Conservation (phyloP, 1,140 invertebrate species). For the Lordiphosa mommai region DNA sequence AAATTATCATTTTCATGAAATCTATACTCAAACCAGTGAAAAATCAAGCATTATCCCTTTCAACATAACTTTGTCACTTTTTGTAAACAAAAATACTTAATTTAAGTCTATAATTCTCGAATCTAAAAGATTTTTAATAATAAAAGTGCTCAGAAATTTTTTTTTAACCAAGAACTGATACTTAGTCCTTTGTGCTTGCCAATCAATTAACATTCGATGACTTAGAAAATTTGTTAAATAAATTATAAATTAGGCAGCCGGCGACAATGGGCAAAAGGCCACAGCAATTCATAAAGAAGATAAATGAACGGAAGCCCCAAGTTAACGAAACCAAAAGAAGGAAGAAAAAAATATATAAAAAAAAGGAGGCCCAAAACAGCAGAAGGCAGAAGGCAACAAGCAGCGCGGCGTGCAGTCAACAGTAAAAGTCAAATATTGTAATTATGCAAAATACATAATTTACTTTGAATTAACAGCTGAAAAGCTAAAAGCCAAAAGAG, state of each 20-base stretch:
- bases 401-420: constrained; percentile 61
- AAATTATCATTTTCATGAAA: too few relatives aligned
- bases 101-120: too few relatives aligned
- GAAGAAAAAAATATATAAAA: constrained; percentile 9
- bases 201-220: too few relatives aligned
- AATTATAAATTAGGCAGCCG: constrained; percentile 16
- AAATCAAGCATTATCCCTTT: too few relatives aligned
- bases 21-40: too few relatives aligned
- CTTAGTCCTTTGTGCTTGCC: too few relatives aligned
- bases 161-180: too few relatives aligned
- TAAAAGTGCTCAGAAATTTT: too few relatives aligned
- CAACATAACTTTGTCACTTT: too few relatives aligned
- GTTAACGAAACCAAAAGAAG: constrained; percentile 1
- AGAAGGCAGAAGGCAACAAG: constrained; percentile 12
- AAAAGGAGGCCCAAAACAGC: constrained; percentile 18
- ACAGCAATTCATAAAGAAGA: constrained; percentile 47
- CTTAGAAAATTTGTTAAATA: neutral
- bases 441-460: constrained; percentile 78
- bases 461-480: constrained; percentile 77
- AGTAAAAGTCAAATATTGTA: constrained; percentile 77
- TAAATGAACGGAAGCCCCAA: constrained; percentile 48
- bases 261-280: constrained; percentile 5
- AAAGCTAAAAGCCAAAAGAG: constrained; percentile 19
- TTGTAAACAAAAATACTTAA: too few relatives aligned
- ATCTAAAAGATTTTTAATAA: too few relatives aligned